A percentile compares a stretch with the other conserved stretches of the same genome.
Conservation (phyloP, 2,888 invertebrate species). For the Auanema sp. region DNA sequence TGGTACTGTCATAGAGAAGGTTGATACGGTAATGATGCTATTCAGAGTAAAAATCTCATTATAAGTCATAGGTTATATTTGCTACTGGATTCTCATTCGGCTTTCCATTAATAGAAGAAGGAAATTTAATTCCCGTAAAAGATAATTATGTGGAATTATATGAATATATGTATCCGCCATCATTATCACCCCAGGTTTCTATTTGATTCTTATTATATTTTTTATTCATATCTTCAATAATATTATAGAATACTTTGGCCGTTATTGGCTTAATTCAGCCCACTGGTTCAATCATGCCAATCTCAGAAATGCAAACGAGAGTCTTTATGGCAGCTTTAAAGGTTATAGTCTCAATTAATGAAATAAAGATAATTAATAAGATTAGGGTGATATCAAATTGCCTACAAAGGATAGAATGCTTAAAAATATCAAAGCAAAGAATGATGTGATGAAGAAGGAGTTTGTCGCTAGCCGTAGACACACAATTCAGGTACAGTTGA, state of each 20-base stretch:
- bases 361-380: conserved; percentile 1
- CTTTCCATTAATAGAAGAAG: conserved; percentile 35
- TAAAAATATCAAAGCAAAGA: conserved; percentile 62
- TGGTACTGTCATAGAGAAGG: conserved; percentile 30
- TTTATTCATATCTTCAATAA: not conserved
- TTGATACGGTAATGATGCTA: conserved; percentile 32
- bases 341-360: not conserved
- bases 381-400: conserved; percentile 51
- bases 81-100: conserved; percentile 47
- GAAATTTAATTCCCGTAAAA: conserved; percentile 41
- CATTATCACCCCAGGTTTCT: conserved; percentile 43
- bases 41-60: not conserved
- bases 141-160: conserved; percentile 63
- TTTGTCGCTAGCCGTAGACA: conserved; percentile 61
- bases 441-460: conserved; percentile 46
- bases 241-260: conserved; percentile 64
- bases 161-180: conserved; percentile 66
- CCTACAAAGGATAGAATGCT: conserved; percentile 64
- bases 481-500: conserved; percentile 65
- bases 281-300: conserved; percentile 66
- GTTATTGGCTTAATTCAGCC: conserved; percentile 67
- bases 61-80: conserved; percentile 31
- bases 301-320: conserved; percentile 66
- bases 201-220: not conserved
- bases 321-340: conserved; percentile 49